Conservation (phyloP, 2,888 invertebrate genomes). For the Callyntrura guangdongensis region DNA sequence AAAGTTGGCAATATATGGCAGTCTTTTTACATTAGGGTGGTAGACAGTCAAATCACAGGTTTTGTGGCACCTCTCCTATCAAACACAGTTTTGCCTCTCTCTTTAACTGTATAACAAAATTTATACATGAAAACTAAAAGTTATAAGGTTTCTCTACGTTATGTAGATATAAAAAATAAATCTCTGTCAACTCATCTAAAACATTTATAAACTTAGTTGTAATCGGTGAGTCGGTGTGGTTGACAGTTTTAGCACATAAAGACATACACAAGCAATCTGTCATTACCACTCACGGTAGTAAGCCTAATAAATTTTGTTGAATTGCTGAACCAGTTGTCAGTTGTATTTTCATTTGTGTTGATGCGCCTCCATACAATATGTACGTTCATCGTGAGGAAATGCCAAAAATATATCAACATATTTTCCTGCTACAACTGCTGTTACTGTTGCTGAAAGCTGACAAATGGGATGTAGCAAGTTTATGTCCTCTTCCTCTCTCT, state of each 20-base stretch:
- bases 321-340: slow-evolving; percentile 21
- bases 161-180: slow-evolving; percentile 27
- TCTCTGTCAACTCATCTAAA: slow-evolving; percentile 18
- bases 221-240: slow-evolving; percentile 3
- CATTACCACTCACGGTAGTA: slow-evolving; percentile 45
- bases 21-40: neutral
- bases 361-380: neutral
- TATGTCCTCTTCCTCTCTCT: slow-evolving; percentile 8
- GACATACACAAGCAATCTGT: slow-evolving; percentile 52
- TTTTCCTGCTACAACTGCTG: neutral
- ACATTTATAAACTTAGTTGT: slow-evolving; percentile 25
- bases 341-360: slow-evolving; percentile 9
- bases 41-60: too few species aligned
- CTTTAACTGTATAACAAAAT: neutral
- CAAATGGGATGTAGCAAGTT: slow-evolving; percentile 31
- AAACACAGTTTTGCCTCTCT: too few species aligned
- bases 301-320: slow-evolving; percentile 50
- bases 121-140: too few species aligned
- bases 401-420: neutral
- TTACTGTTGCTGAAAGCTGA: slow-evolving; percentile 27
- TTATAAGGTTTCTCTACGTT: neutral
- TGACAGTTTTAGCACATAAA: slow-evolving; percentile 55
- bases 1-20: slow-evolving; percentile 4
- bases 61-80: too few species aligned
- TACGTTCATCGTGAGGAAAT: neutral